Evolutionary conservation across 2,113 vertebrate species (phyloP).

Genomic region (Odobenus rosmarus): DNA sequence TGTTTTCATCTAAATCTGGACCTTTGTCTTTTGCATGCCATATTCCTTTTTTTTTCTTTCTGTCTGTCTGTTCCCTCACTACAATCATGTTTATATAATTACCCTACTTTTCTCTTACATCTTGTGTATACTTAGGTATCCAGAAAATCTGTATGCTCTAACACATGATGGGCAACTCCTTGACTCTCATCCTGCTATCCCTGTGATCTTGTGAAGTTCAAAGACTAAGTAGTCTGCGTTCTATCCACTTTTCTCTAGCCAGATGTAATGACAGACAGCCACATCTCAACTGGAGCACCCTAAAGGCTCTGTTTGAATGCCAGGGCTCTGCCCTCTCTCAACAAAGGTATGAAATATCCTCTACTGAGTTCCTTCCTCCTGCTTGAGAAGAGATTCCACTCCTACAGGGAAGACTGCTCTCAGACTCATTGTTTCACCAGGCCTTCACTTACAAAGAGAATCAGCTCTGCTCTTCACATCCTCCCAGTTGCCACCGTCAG

Average conservation of each 20-base stretch:
- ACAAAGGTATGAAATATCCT: neutral
- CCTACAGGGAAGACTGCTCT: accelerated
- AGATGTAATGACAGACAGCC: neutral
- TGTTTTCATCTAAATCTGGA: slow-evolving; percentile 12
- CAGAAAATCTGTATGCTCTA: neutral
- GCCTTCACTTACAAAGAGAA: neutral
- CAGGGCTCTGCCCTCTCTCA: neutral
- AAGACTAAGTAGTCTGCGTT: neutral
- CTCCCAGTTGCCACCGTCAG: neutral
- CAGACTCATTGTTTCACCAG: neutral
- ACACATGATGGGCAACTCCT: neutral
- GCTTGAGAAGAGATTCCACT: neutral
- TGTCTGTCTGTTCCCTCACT: neutral
- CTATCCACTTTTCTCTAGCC: neutral
- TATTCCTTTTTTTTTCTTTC: neutral
- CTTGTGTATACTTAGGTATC: neutral
- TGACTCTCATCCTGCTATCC: too few species aligned
- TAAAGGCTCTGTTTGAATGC: neutral
- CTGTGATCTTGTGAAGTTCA: neutral
- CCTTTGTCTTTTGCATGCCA: neutral
- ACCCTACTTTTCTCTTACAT: neutral
- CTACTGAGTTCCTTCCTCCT: neutral
- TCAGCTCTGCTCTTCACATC: neutral
- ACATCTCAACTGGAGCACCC: neutral
- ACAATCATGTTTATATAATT: neutral